Base-by-base conservation (phyloP, 37 sponge, comb jelly and placozoan genomes). In the Beroe ovata region DNA sequence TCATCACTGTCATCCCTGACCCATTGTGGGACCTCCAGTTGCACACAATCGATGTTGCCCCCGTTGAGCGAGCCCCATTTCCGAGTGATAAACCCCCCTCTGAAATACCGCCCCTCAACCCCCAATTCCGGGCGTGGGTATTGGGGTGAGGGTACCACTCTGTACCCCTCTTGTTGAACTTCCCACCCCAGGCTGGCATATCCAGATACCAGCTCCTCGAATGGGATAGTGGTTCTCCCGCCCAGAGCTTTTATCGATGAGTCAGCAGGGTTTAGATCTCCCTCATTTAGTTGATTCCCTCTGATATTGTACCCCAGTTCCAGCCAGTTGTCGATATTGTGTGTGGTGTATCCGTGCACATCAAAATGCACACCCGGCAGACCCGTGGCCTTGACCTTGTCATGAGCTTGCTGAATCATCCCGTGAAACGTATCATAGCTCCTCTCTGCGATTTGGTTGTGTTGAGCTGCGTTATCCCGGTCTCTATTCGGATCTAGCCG, bases 121-220 rank as follows among this genome's bases (percentile, higher is more conserved):
- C 84, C 84, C 47, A 36, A 32, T 23, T 77, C 54, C 1, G 84
- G 84, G 1, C 54, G 42, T n/a, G 84, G 84, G 84, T 77, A 77
- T 16, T 42, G 42, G 22, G 84, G 84, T 0, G 84, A 77, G 21
- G 84, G 84, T 4, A 39, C 42, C 41, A 42, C 54, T 77, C 54
- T 77, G 54, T 26, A 77, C 22, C 84, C 84, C 28, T 77, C 54
- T 1, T 39, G 22, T 54, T 36, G 19, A 42, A 77, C 54, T 20
- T 42, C 0, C 22, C 38, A 21, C 23, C 84, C 84, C 22, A 77
- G 28, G 41, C 84, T 77, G 84, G 21, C 54, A 38, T 40, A 42
- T n/a, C 54, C 84, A 20, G 42, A 30, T 23, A 77, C 26, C 36
- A 77, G 35, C 26, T 29, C 25, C 8, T 42, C 22, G 28, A 77